Base-by-base conservation (phyloP, 2,113 vertebrate genomes). In the Cyprinus carpio region DNA sequence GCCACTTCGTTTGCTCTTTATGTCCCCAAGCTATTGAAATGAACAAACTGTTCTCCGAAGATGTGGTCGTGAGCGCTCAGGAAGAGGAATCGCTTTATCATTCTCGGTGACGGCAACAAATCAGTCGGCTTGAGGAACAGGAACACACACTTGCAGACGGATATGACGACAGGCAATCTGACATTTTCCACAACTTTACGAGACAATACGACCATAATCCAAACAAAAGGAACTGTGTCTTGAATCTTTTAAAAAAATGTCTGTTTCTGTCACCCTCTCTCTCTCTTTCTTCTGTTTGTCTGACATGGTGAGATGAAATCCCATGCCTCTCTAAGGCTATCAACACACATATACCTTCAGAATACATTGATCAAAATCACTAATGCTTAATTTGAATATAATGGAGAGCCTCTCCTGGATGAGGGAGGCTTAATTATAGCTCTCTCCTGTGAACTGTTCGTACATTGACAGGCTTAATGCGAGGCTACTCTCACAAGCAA, bases 391-490 rank as follows among this genome's bases (percentile, higher is more conserved):
- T 97, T 97, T 96, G 94, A 96, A 96, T 96, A 96, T 96, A 96
- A 97, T 96, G 93, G 95, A 96, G 96, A 95, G 94, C 94, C 93
- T 95, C 95, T 94, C 94, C 94, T 95, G 93, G 95, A 95, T 95
- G 95, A 96, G 94, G 95, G 94, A 94, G 94, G 95, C 95, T 95
- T 97, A 96, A 96, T 97, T 97, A 96, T 94, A 95, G 96, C 95
- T 96, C 95, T 95, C 94, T 94, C 93, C 92, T 95, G 93, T 94
- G 94, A 93, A 91, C 86, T 87, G 94, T 94, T 93, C 93, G 60
- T 93, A 91, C 93, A 93, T 94, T 96, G 96, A 96, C 96, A 96
- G 94, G 94, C 94, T 93, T 96, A 94, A 94, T 95, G 94, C 92
- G 82, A 83, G 93, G 93, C 95, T 95, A 92, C 92, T 93, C 89